Conservation (phyloP, 2,113 vertebrate genomes). For the Gopherus evgoodei region DNA sequence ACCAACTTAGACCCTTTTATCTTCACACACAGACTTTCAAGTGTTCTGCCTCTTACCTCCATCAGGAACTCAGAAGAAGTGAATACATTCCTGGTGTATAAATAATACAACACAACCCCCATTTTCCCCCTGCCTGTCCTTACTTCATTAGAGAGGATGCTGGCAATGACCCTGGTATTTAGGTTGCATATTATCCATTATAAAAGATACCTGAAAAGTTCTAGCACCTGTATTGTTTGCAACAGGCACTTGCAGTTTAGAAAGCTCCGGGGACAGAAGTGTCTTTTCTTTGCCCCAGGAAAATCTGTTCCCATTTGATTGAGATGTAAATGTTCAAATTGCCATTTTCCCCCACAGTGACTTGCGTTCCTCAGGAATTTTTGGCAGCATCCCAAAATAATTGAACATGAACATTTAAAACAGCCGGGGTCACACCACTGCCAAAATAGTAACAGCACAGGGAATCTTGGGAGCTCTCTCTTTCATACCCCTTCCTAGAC, state of each 20-base stretch:
- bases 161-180: too few species aligned
- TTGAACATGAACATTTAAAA: neutral
- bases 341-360: rapidly evolving
- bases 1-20: too few species aligned
- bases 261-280: neutral
- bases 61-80: too few species aligned
- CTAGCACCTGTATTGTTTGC: neutral
- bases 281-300: neutral
- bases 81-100: too few species aligned
- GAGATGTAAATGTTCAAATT: neutral
- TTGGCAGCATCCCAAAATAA: neutral
- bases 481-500: rapidly evolving
- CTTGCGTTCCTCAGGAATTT: neutral
- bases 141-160: too few species aligned
- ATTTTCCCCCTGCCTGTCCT: too few species aligned
- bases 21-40: too few species aligned
- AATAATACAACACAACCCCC: too few species aligned
- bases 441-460: rapidly evolving
- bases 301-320: neutral
- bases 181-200: too few species aligned
- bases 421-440: neutral
- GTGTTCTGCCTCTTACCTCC: too few species aligned
- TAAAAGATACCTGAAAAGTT: neutral
- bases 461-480: rapidly evolving
- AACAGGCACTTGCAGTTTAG: neutral